Percentiles rank a stretch among this genome's conserved stretches.
Conservation (phyloP, 2,113 vertebrate genomes). For the Fulmarus glacialis region DNA sequence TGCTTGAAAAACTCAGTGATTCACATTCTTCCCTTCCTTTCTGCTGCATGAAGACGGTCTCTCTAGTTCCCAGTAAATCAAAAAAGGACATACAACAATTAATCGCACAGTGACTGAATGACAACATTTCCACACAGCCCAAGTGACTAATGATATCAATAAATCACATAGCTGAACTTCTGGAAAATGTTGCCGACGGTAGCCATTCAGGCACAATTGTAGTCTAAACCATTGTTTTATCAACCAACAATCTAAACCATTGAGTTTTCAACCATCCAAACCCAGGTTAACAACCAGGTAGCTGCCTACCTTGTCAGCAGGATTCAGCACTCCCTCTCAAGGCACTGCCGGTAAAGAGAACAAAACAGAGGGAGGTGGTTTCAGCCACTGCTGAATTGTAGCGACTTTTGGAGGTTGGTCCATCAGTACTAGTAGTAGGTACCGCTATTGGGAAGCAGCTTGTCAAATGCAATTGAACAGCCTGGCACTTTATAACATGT, state of each 20-base stretch:
- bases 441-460: neutral
- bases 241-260: neutral
- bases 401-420: neutral
- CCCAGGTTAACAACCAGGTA: neutral
- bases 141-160: neutral
- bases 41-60: neutral
- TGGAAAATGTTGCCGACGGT: rapidly evolving
- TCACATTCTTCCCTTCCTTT: neutral
- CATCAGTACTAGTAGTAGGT: too few relatives aligned
- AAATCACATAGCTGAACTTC: neutral
- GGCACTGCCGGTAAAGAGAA: neutral
- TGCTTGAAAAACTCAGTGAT: neutral
- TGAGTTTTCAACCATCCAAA: neutral
- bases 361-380: neutral
- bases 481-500: neutral
- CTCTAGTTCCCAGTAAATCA: neutral
- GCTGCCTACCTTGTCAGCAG: neutral
- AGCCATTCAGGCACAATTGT: neutral
- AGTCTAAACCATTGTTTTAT: neutral
- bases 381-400: neutral
- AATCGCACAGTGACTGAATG: neutral
- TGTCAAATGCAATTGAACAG: neutral
- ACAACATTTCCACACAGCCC: neutral
- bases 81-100: neutral
- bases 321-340: neutral